These are phyloP conservation scores for Neodon shergylaensis DNA, from an alignment of 2,113 vertebrate genomes.

Conservation along the genomic window DNA sequence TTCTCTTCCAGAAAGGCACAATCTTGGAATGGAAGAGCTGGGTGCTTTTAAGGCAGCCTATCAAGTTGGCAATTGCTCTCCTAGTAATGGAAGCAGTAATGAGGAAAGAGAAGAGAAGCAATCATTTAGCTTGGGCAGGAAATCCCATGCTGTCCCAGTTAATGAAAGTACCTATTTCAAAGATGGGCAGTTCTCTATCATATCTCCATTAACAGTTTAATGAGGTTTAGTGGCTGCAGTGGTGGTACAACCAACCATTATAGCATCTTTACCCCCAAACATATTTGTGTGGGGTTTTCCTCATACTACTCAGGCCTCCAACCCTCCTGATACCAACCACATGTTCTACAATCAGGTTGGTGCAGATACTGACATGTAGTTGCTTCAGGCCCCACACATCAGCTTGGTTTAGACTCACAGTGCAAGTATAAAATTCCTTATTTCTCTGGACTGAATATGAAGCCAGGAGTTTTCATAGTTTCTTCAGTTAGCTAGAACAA, in stretches of 20 bases:
- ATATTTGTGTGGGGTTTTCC: neutral
- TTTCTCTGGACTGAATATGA: neutral
- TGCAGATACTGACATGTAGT: neutral
- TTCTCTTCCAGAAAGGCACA: neutral
- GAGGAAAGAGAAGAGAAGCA: constrained; percentile 41
- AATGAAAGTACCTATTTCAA: constrained; percentile 60
- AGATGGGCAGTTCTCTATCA: neutral
- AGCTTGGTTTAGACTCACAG: neutral
- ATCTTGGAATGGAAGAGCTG: neutral
- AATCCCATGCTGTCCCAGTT: constrained; percentile 36
- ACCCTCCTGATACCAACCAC: neutral
- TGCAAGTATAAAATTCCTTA: neutral
- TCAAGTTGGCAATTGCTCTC: neutral
- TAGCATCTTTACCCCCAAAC: too few relatives aligned
- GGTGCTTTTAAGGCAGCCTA: constrained; percentile 37
- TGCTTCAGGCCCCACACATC: too few relatives aligned
- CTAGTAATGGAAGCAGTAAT: constrained; percentile 43
- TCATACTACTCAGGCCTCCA: neutral
- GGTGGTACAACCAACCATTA: neutral
- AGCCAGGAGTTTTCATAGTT: neutral
- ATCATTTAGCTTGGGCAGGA: constrained; percentile 43
- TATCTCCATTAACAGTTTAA: neutral
- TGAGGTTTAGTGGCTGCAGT: neutral
- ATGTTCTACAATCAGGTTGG: neutral
- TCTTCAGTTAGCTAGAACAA: neutral